Base-by-base conservation (phyloP, 2,888 invertebrate genomes). In the Catocala fraxini region DNA sequence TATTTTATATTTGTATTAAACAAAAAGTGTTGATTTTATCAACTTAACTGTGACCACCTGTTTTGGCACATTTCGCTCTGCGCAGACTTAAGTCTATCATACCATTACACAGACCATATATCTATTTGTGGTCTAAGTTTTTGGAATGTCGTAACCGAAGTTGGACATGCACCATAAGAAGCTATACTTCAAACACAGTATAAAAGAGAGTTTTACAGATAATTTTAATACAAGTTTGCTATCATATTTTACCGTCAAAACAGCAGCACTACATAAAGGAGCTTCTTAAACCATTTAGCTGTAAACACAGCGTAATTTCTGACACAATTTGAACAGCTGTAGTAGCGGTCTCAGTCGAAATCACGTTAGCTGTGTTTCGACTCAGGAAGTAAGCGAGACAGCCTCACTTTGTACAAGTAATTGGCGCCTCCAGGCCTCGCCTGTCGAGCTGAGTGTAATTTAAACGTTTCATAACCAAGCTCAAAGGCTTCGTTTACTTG, bases 401-500 rank as follows among this genome's bases (percentile, higher is more conserved):
- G 61, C 25, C 55, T 57, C 49, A 59, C 80, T 77, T 77, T 79
- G 80, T 68, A 54, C 53, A 15, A 39, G 13, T 73, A 76, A 76
- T 77, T 76, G 64, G 33, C 34, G 49, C 61, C 75, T 66, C 65
- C 46, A 52, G 75, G 80, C 54, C 5, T 60, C 45, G 49, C 46
- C 13, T 46, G 55, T 25, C 45, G 43, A 45, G 13, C 75, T 77
- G 46, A 74, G 75, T 77, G 75, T 73, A 75, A 70, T 70, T 61
- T 78, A 78, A 75, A 75, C 75, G 79, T 70, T 73, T 76, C 70
- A 65, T 48, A 47, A 43, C 58, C 41, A 42, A 33, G 46, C 51
- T 47, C 71, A 79, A 76, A 76, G 75, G 58, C 66, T 62, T 79
- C 68, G 74, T 76, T 76, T 73, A 79, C 77, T 61, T 69, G 80